Evolutionary conservation across 2,797 vertebrate genomes (phyloP), one percentile per base, ranked within the genome.

Genomic region (Poeciliopsis turneri): DNA sequence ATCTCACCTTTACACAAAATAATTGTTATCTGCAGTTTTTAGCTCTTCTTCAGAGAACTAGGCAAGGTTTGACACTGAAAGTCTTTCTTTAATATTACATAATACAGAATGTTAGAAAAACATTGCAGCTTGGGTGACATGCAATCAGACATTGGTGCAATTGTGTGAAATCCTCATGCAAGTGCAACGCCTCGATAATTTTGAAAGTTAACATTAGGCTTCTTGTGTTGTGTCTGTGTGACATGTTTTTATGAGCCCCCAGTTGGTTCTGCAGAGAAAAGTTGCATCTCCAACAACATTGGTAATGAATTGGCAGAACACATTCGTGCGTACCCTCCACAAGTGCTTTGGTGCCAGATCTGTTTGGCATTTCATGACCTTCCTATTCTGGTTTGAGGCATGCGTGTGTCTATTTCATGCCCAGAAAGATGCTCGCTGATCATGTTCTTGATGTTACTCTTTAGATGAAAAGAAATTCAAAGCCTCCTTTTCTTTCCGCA

Each of bases 401-500:
- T 71, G 66, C 25, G 41, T 68, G 18, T 78, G 76, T 80, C 78
- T 76, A 43, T 82, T 68, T 79, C 61, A 57, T 82, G 77, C 53
- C 68, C 61, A 68, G 73, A 83, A 84, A 80, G 76, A 61, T 36
- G 75, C 76, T 49, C n/a, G 0, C 55, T 75, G 82, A 83, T 68
- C 73, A 82, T 77, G 77, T 84, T 84, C 74, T 70, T 75, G 71
- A 74, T 18, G 36, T 82, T 85, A 82, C 82, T 89, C 73, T 88
- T 59, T 61, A 66, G 78, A 86, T 82, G 77, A 86, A 87, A 82
- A 69, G 74, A 90, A 90, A 88, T 82, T 79, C 79, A 74, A 80
- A 74, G 81, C 84, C 80, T 79, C 85, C 79, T 83, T 84, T 85
- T 86, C 85, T 90, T 78, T 80, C 77, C 88, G 83, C 86, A 89